Evolutionary conservation across 92 coral and sea anemone species (phyloP).

Genomic region (Porites evermanni): DNA sequence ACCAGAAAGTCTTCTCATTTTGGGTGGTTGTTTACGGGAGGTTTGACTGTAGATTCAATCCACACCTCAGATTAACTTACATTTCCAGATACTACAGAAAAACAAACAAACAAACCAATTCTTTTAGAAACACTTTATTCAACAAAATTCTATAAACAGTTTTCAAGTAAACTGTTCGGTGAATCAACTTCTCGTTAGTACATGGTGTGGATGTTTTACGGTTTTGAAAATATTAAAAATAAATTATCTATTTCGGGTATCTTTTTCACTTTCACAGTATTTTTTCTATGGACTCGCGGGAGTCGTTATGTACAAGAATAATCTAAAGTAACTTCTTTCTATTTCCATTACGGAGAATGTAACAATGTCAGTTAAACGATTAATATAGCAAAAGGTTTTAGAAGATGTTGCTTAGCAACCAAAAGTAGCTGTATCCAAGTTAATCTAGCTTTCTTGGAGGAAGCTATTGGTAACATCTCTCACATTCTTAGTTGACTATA

Average conservation of each 20-base stretch:
- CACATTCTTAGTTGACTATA: too few species aligned
- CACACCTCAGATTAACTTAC: too few species aligned
- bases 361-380: neutral
- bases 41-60: too few species aligned
- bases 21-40: too few species aligned
- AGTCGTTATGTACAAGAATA: neutral
- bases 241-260: slow-evolving; percentile 18
- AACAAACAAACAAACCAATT: neutral
- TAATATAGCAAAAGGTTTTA: neutral
- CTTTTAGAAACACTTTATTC: slow-evolving; percentile 7
- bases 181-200: neutral
- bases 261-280: neutral
- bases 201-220: neutral
- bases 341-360: neutral
- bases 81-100: neutral
- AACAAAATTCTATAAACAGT: slow-evolving; percentile 12
- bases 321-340: neutral
- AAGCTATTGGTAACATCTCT: too few species aligned
- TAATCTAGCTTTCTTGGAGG: too few species aligned
- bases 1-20: too few species aligned
- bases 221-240: slow-evolving; percentile 20
- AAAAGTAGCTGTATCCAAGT: too few species aligned
- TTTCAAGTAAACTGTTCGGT: too few species aligned
- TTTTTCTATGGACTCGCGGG: neutral
- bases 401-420: too few species aligned